Evolutionary conservation across 2,888 invertebrate genomes (phyloP), one percentile per base, ranked within the genome.

Genomic region (Scaptomyza tumidula): DNA sequence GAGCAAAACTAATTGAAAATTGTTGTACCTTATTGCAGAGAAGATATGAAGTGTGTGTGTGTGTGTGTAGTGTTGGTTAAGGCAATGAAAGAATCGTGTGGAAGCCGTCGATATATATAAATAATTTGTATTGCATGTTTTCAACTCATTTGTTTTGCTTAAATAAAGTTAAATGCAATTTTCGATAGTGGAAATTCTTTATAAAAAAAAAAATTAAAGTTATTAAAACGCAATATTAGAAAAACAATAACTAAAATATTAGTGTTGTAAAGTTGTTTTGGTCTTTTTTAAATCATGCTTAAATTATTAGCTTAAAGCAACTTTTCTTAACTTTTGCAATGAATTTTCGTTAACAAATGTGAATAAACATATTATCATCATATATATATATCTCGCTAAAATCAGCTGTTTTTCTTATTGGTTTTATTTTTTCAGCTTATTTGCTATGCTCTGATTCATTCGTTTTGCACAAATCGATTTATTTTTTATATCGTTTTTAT

Each of bases 1-100:
- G 83, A 84, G 86, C 80, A 78, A 72, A 78, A 73, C 88, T 72
- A 84, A 84, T 88, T 77, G 83, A 60, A 88, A 86, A 80, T 75
- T 68, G 59, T n/a, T 79, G 77, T 77, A 61, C 16, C 53, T 55
- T 44, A 27, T 39, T 39, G 19, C 3, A 13, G 35, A 41, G 10
- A 5, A 69, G 56, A 72, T 70, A 65, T 41, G 16, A 66, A 14
- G 31, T 14, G 7, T 35, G 31, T 27, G 10, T 35, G 37, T 37
- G n/a, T 37, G 33, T 44, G 54, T 24, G 11, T 19, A 1, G 45
- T 33, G 33, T 11, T 35, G 35, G 27, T 5, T 41, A 35, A 29
- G 27, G 41, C 33, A 24, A 39, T 19, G 29, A 14, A 10, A 31
- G 45, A 57, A 57, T 19, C 5, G 29, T 11, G 35, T 63, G 29